Conservation (phyloP, 2,797 vertebrate genomes). For the Falco columbarius region DNA sequence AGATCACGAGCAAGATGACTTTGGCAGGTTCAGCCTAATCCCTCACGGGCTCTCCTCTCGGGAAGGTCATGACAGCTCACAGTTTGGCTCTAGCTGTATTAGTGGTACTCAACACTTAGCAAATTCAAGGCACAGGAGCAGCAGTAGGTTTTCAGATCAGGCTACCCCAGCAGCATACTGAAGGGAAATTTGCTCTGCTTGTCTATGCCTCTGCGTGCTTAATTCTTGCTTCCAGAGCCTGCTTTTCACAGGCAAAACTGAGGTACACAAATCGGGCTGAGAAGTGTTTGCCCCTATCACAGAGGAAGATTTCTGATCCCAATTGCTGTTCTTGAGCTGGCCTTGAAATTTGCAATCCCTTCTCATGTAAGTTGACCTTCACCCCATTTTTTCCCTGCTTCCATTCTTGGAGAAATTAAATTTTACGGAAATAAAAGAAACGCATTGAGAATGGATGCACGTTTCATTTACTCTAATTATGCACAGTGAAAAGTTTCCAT, state of each 20-base stretch:
- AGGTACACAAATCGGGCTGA: background rate
- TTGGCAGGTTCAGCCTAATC: background rate
- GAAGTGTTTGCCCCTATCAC: background rate
- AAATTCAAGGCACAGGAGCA: background rate
- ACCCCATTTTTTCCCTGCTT: conserved; percentile 1
- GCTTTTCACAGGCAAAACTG: background rate
- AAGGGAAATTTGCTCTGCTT: background rate
- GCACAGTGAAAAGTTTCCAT: conserved; percentile 71
- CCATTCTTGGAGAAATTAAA: conserved; percentile 50
- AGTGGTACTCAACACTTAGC: background rate
- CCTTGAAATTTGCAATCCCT: background rate
- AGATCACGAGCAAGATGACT: background rate
- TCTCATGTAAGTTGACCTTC: background rate
- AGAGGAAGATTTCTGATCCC: background rate
- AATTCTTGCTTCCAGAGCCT: background rate
- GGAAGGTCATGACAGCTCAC: background rate
- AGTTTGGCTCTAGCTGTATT: background rate
- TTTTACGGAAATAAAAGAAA: conserved; percentile 69
- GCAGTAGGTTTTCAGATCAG: background rate
- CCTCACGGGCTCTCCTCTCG: background rate
- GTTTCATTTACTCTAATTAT: conserved; percentile 77
- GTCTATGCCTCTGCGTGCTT: fast-evolving
- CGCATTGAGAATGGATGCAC: conserved; percentile 64
- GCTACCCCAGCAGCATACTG: background rate
- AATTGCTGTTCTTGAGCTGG: background rate